phyloP scores from a whole-genome alignment of 2,888 invertebrate genomes.

The Matsumyia berberina region DNA sequence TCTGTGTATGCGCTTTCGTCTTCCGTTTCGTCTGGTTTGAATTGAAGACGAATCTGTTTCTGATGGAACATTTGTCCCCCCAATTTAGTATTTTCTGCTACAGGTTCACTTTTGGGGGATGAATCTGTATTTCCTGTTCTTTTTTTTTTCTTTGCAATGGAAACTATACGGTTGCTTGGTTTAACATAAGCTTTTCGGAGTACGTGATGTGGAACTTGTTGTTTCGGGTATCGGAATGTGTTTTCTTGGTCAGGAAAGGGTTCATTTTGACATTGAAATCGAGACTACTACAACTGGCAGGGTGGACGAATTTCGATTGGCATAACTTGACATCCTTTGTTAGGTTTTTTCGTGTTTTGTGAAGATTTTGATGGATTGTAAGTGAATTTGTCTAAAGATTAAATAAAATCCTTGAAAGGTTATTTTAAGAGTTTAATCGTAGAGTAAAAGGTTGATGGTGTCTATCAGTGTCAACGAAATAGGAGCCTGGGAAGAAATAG shows the following conservation, averaged over 20 bases:
- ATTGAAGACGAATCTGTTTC: conserved; percentile 40
- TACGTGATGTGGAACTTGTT: conserved; percentile 54
- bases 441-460: too few relatives aligned
- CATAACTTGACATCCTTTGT: too few relatives aligned
- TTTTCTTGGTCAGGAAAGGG: conserved; percentile 13
- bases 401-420: too few relatives aligned
- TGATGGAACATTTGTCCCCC: conserved; percentile 51
- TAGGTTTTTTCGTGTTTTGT: too few relatives aligned
- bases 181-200: conserved; percentile 38
- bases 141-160: conserved; percentile 6
- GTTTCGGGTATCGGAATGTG: conserved; percentile 24
- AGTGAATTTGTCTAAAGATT: too few relatives aligned
- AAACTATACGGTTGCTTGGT: conserved; percentile 33
- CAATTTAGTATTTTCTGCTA: conserved; percentile 13
- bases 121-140: conserved; percentile 12
- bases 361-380: too few relatives aligned
- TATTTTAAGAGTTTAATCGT: too few relatives aligned
- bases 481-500: too few relatives aligned
- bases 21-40: conserved; percentile 12
- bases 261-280: conserved; percentile 19
- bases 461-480: too few relatives aligned
- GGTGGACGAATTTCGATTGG: background rate
- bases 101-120: conserved; percentile 5
- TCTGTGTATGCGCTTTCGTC: conserved; percentile 2
- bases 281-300: background rate